Evolutionary conservation across 1,140 invertebrate species (phyloP).

Genomic region (Callitettix versicolor): DNA sequence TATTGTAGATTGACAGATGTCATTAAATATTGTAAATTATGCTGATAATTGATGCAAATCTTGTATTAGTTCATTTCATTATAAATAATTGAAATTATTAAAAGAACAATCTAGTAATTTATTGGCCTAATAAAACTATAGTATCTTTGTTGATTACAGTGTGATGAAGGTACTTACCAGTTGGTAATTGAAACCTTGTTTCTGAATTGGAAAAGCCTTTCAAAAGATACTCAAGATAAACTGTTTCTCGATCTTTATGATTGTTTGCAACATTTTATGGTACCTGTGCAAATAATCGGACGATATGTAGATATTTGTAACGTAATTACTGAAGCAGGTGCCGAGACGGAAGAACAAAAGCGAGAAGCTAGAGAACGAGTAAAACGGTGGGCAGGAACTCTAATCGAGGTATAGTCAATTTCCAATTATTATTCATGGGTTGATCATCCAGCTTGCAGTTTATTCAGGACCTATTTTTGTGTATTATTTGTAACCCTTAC

Average conservation of each 20-base stretch:
- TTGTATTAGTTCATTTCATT: too few relatives aligned
- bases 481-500: too few relatives aligned
- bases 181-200: constrained; percentile 20
- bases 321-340: background rate
- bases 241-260: constrained; percentile 7
- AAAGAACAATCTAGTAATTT: too few relatives aligned
- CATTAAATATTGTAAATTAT: too few relatives aligned
- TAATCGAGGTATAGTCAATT: constrained; percentile 20
- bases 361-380: background rate
- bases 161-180: constrained; percentile 15
- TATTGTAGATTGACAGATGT: too few relatives aligned
- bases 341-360: background rate
- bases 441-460: too few relatives aligned
- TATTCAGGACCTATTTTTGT: too few relatives aligned
- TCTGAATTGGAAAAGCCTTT: constrained; percentile 17
- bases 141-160: constrained; percentile 15
- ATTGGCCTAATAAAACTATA: too few relatives aligned
- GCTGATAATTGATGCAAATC: too few relatives aligned
- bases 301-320: constrained; percentile 20
- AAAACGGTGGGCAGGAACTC: constrained; percentile 13
- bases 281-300: constrained; percentile 18
- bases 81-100: too few relatives aligned
- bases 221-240: constrained; percentile 3
- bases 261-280: constrained; percentile 6
- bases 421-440: too few relatives aligned